Evolutionary conservation across 2,888 invertebrate genomes (phyloP), one percentile per base, ranked within the genome.

Genomic region (Spilarctia lutea): DNA sequence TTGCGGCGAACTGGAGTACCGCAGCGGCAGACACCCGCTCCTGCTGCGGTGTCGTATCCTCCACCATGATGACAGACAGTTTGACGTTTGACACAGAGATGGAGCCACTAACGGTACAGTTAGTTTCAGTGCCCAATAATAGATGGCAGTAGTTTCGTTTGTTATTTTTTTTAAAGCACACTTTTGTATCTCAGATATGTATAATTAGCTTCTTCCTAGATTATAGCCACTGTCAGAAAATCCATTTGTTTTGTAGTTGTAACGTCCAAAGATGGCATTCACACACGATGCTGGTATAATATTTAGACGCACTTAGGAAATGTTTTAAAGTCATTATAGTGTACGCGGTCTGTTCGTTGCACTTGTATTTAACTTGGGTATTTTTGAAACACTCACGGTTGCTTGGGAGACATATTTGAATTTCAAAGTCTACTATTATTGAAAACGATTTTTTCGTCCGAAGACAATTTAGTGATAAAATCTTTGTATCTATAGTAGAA

Each of bases 11-110:
- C 80, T 95, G 94, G 3, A 96, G 85, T 10, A 95, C 94, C 0
- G 95, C 95, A 8, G 96, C 94, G 4, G 96, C 96, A 0, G 96
- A 95, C 56, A 95, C 91, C 60, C 93, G 85, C 69, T 87, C 87
- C 80, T 90, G 90, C 83, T 89, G 86, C 78, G 87, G 83, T 69
- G 88, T 81, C 48, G 92, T 91, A 71, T 93, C 94, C 69, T 95
- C 95, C 75, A 95, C 95, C 95, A 95, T 95, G 63, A 95, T 95
- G 65, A 77, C 87, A 60, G 80, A 79, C 78, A 84, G 79, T 77
- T 82, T 81, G 78, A 78, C 80, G 78, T 73, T 68, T 73, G 77
- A 16, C 81, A 82, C 79, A 76, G 8, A 85, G 83, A 81, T 85
- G 83, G 79, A 82, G 84, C 79, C 77, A 79, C 74, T 73, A 63